Base-by-base conservation (phyloP, 1,140 invertebrate genomes). In the Homalodisca vitripennis region DNA sequence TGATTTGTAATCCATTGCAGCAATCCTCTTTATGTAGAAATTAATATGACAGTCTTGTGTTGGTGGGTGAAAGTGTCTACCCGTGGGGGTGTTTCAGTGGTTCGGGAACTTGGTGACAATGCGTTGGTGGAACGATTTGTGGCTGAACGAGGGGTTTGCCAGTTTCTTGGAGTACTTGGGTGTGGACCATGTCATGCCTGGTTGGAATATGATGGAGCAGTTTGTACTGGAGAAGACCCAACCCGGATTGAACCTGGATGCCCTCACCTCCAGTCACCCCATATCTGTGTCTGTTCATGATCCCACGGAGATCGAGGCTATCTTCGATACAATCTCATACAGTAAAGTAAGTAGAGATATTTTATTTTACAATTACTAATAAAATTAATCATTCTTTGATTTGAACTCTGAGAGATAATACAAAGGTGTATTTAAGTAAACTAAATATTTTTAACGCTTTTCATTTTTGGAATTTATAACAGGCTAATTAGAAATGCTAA, bases 71-170 rank as follows among this genome's bases (percentile, higher is more conserved):
- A 46, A 47, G 41, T 63, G 62, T 51, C 72, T 73, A 73, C 72
- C 72, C 72, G 46, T 70, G 30, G 47, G 2, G 48, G 27, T 73
- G 70, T 79, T 78, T 66, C 77, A 91, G 82, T 95, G 92, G 92
- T 93, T 94, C 79, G 93, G 92, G n/a, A 94, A 95, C 79, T 80
- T 93, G 27, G 93, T 95, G 0, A 93, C 92, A 2, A 91, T 92
- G 89, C 85, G 87, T 72, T 92, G 91, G 91, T 93, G 90, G 91
- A 89, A 90, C 77, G 89, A 93, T 76, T 76, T 94, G n/a, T 94
- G 92, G 92, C 78, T 95, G 17, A 94, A 94, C 77, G 93, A 95
- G 81, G 93, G 93, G 1, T 93, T 94, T 73, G 92, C 92, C 0
- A 91, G 86, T 71, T 94, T 88, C 76, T 84, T 94, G 73, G 90